Base-by-base conservation (phyloP, 2,888 invertebrate genomes). In the Drosophila mettleri region DNA sequence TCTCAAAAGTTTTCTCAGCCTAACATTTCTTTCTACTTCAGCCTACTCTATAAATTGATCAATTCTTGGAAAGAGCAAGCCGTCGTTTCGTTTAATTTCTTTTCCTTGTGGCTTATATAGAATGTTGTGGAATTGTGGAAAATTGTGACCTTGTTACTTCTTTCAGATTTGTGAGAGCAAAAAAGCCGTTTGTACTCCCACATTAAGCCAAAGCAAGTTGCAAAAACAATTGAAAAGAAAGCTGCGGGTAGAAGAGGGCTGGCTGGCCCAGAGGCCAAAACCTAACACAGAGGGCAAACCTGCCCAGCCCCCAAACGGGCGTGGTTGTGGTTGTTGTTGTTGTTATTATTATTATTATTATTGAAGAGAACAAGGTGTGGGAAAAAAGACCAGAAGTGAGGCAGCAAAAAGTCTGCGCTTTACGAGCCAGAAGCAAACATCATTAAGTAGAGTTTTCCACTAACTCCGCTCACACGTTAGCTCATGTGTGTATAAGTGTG, bases 381-480 rank as follows among this genome's bases (percentile, higher is more conserved):
- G 39, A 39, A 46, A 51, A 20, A 27, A 46, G 7, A 14, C 53
- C 18, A n/a, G 54, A 41, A 41, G 33, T 49, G 53, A 38, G 39
- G 22, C 27, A 45, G 22, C 45, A 29, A 51, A 27, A 27, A 38
- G 20, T 38, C 33, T 29, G 66, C 41, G 58, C 70, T 43, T 66
- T 49, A 62, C 52, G 76, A 74, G 69, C 55, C 67, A 69, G 65
- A 71, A 74, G 80, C 70, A 71, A 68, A 46, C 80, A 81, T 84
- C 79, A 81, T 80, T 80, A 69, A 83, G 76, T 86, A 76, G 78
- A 66, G 68, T 66, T 77, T 61, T 74, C 84, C 78, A 82, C 80
- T 83, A 75, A 80, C 78, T 80, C 72, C 62, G 65, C 63, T 51
- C 61, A 39, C 57, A 51, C 62, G 38, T 18, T 33, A 24, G 38